phyloP scores from a whole-genome alignment of 1,140 invertebrate genomes.

The Coenobita brevimanus region DNA sequence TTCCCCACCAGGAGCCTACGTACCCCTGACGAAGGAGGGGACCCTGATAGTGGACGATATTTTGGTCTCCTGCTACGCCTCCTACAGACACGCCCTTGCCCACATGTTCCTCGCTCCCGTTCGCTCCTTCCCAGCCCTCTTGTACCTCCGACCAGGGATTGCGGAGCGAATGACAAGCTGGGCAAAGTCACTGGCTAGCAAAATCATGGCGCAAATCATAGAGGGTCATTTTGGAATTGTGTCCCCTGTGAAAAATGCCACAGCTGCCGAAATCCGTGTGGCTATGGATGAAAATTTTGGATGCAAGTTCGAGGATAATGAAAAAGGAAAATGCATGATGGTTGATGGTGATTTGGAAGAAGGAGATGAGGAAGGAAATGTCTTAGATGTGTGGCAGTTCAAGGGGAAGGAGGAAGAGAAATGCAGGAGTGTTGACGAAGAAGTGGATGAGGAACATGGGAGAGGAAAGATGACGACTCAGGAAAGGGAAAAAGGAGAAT shows the following conservation, averaged over 20 bases:
- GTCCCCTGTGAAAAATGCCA: not conserved
- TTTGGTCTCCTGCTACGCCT: constrained; percentile 73
- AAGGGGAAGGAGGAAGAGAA: too few species aligned
- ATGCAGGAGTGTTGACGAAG: too few species aligned
- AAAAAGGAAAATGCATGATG: too few species aligned
- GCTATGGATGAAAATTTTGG: not conserved
- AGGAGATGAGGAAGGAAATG: too few species aligned
- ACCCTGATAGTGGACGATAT: constrained; percentile 73
- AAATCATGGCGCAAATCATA: not conserved
- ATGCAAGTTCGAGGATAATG: too few species aligned
- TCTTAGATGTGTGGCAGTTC: too few species aligned
- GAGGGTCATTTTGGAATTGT: not conserved
- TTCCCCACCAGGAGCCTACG: constrained; percentile 71
- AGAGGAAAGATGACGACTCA: too few species aligned
- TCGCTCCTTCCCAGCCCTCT: constrained; percentile 66
- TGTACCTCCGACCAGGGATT: constrained; percentile 43
- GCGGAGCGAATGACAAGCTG: not conserved
- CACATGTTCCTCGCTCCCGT: constrained; percentile 72
- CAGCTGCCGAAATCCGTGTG: not conserved
- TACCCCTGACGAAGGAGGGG: constrained; percentile 73
- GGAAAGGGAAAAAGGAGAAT: too few species aligned
- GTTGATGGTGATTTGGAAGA: too few species aligned
- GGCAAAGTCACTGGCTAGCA: not conserved
- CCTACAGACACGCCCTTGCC: constrained; percentile 71
- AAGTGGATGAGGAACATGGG: too few species aligned